Evolutionary conservation across 2,888 invertebrate genomes (phyloP).

Genomic region (Coremacera marginata): DNA sequence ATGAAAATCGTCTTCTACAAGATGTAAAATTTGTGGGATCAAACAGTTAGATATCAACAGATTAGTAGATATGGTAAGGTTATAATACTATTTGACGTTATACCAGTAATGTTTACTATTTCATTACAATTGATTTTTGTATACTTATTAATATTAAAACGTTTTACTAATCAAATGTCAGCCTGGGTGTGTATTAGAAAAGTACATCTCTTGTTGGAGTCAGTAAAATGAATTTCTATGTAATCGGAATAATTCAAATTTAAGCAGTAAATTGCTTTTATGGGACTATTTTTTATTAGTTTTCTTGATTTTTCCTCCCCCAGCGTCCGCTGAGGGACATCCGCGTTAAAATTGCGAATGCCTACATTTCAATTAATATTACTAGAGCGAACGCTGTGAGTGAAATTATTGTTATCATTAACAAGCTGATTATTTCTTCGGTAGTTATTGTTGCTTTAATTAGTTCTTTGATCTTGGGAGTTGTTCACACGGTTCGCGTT

Average conservation of each 20-base stretch:
- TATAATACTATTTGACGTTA: slow-evolving; percentile 27
- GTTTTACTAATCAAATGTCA: slow-evolving; percentile 30
- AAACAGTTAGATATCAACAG: slow-evolving; percentile 6
- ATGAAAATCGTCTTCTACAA: slow-evolving; percentile 25
- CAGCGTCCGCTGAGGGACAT: slow-evolving; percentile 36
- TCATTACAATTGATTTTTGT: slow-evolving; percentile 1
- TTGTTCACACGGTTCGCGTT: too few species aligned
- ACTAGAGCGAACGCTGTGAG: background rate
- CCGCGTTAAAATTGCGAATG: slow-evolving; percentile 33
- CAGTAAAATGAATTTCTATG: background rate
- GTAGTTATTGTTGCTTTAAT: too few species aligned
- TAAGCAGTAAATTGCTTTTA: too few species aligned
- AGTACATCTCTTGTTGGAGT: too few species aligned
- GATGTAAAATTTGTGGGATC: slow-evolving; percentile 28
- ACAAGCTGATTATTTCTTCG: too few species aligned
- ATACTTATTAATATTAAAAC: slow-evolving; percentile 8
- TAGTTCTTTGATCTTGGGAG: too few species aligned
- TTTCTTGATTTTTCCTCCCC: slow-evolving; percentile 19
- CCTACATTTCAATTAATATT: background rate
- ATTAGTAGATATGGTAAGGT: slow-evolving; percentile 24
- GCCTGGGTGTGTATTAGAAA: background rate
- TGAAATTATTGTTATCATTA: background rate
- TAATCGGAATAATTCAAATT: slow-evolving; percentile 2
- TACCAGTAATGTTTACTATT: slow-evolving; percentile 31
- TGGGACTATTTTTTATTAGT: too few species aligned